Evolutionary conservation across 2,113 vertebrate genomes (phyloP), one percentile per base, ranked within the genome.

Genomic region (Gambusia affinis): DNA sequence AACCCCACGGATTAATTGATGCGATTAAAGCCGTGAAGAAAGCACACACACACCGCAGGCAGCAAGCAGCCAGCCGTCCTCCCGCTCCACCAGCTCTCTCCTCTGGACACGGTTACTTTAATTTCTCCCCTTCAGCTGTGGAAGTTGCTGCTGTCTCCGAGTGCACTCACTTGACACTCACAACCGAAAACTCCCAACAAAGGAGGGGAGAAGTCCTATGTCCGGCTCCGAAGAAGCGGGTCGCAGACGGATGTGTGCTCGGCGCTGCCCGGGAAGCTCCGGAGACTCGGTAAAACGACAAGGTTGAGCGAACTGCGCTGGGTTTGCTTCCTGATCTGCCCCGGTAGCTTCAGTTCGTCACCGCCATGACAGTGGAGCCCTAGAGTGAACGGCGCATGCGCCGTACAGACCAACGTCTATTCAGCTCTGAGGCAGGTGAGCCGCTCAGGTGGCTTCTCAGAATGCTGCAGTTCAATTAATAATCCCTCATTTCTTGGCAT

Each of bases 291-390:
- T 66, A 57, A 82, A 84, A 85, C 76, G 89, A 83, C 70, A 72
- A n/a, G 77, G 71, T 79, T 88, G 78, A 86, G 70, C 87, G 75
- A 84, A 91, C 77, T 62, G 88, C 78, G 90, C 88, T 51, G 79
- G 84, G 77, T 88, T 92, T 91, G 91, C 94, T 96, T 96, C 96
- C 95, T 95, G 92, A 90, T 94, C 87, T 74, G 73, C 88, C 90
- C 88, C 88, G 68, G 87, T 90, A 84, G 89, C 91, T 79, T 92
- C 89, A 78, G 91, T 92, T 93, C 90, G 85, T 85, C 91, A 95
- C 93, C 96, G 97, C 97, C 96, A 98, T 98, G 96, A 97, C 96
- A 97, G 96, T 95, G 79, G 89, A 84, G 92, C 85, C 81, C 85
- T 80, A 73, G 88, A 90, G 86, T 88, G 60, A 81, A 81, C 24